These are phyloP conservation scores for Lathamus discolor DNA, from an alignment of 2,113 vertebrate species.

Conservation along the genomic window DNA sequence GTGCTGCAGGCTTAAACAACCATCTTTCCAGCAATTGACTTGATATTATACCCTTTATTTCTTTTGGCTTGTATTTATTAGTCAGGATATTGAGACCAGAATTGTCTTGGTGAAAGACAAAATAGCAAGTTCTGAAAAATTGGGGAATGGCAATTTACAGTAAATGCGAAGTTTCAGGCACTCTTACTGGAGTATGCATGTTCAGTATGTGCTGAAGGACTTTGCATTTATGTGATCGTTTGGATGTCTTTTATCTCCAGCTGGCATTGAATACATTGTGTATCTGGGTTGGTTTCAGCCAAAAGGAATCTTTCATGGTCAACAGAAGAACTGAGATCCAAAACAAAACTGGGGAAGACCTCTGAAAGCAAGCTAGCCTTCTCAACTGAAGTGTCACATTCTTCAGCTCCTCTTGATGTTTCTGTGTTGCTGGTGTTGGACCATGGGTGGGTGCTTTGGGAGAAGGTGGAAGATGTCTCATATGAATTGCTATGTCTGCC, in stretches of 20 bases:
- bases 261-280: neutral
- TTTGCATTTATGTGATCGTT: neutral
- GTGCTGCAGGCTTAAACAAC: neutral
- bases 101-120: neutral
- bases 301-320: neutral
- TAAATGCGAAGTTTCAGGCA: neutral
- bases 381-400: neutral
- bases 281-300: neutral
- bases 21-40: neutral
- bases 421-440: neutral
- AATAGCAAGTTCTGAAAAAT: neutral
- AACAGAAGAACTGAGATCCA: neutral
- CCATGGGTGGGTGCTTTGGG: neutral
- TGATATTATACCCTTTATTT: neutral
- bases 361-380: neutral
- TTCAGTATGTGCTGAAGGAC: neutral
- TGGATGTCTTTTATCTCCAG: neutral
- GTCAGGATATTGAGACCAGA: neutral
- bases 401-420: neutral
- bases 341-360: neutral
- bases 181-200: fast-evolving
- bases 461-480: neutral
- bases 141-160: neutral
- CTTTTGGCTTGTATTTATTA: neutral
- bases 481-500: neutral